Evolutionary conservation across 2,113 vertebrate species (phyloP).

Genomic region (Megaceryle maxima): DNA sequence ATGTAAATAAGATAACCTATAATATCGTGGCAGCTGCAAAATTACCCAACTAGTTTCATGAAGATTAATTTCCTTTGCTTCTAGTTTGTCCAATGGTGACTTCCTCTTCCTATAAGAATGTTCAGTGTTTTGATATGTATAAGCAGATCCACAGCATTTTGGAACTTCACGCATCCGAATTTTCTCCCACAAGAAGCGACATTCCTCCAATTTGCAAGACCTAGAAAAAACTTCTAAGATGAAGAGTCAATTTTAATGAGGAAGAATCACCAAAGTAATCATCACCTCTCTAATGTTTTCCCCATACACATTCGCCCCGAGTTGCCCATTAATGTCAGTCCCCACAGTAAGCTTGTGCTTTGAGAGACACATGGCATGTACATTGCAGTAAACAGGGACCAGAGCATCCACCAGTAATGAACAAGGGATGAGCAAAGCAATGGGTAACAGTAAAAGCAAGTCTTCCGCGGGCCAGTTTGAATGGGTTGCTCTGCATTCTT

Average conservation of each 20-base stretch:
- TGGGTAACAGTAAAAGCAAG: slow-evolving; percentile 4
- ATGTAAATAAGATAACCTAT: neutral
- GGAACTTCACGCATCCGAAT: neutral
- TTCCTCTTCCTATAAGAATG: neutral
- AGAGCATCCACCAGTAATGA: neutral
- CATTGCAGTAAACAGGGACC: neutral
- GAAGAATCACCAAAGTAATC: neutral
- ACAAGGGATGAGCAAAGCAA: neutral
- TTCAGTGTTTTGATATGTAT: neutral
- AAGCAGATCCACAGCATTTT: neutral
- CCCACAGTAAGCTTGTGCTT: neutral
- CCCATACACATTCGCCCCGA: neutral
- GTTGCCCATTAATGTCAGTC: neutral
- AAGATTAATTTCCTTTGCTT: neutral
- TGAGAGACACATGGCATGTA: neutral
- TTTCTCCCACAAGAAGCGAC: neutral
- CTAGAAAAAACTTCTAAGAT: neutral
- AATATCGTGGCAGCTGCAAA: neutral
- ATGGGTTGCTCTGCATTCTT: slow-evolving; percentile 8
- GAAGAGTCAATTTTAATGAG: neutral
- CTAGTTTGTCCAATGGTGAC: neutral
- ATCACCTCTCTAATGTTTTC: neutral
- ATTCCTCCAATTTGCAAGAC: neutral
- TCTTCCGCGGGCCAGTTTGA: neutral
- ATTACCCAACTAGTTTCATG: neutral